Percentiles rank a stretch among this genome's conserved stretches.
Conservation (phyloP, 2,113 vertebrate species). For the Stegostoma tigrinum region DNA sequence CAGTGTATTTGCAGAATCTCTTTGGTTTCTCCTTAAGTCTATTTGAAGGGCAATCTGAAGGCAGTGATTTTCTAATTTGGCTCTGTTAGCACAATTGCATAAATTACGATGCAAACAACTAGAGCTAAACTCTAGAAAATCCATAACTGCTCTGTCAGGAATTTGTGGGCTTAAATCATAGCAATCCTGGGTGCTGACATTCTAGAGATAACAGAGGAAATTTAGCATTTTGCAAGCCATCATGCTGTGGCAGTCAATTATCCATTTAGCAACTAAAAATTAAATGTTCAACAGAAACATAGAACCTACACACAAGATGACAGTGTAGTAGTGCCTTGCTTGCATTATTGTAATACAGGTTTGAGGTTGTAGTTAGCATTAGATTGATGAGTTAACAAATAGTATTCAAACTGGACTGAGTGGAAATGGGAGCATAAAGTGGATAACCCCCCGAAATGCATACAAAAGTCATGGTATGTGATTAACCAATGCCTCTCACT, state of each 20-base stretch:
- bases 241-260: background rate
- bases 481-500: background rate
- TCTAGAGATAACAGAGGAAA: background rate
- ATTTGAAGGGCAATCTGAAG: background rate
- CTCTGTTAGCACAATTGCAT: background rate
- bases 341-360: background rate
- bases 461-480: background rate
- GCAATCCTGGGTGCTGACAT: background rate
- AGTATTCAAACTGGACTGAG: background rate
- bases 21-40: too few relatives aligned
- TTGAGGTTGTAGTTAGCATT: background rate
- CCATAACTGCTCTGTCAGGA: background rate
- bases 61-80: background rate
- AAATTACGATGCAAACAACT: background rate
- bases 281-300: background rate
- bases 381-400: background rate
- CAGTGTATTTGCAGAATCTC: too few relatives aligned
- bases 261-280: conserved; percentile 8
- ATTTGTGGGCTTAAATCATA: background rate
- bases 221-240: background rate
- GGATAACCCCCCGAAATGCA: background rate
- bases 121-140: background rate
- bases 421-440: background rate
- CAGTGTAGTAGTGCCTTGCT: background rate
- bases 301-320: background rate